phyloP scores from a whole-genome alignment of 2,888 invertebrate genomes.

The Eulithis prunata region DNA sequence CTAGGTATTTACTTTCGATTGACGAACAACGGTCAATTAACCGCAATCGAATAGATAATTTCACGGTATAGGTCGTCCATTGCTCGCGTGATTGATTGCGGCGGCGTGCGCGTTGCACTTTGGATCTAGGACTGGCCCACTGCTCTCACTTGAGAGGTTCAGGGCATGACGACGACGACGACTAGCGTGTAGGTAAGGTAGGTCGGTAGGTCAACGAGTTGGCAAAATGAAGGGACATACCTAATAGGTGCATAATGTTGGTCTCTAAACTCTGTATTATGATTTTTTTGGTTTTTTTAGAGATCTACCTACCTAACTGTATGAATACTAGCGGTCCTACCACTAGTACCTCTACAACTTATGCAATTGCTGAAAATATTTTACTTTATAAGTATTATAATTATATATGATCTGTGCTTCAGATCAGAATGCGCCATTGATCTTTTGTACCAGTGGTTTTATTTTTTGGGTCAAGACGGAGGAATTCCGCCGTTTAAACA shows the following conservation, averaged over 20 bases:
- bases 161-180: background rate
- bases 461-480: constrained; percentile 37
- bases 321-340: no score
- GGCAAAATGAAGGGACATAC: no score
- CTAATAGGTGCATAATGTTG: background rate
- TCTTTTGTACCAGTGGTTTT: constrained; percentile 27
- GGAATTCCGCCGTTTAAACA: constrained; percentile 33
- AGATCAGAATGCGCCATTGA: constrained; percentile 12
- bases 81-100: constrained; percentile 29
- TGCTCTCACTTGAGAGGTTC: background rate
- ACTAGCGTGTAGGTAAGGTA: no score
- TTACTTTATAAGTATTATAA: background rate
- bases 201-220: no score
- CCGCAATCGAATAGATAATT: constrained; percentile 26
- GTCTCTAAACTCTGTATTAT: background rate
- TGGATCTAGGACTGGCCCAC: constrained; percentile 23
- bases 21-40: constrained; percentile 30
- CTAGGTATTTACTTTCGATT: constrained; percentile 24
- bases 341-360: no score
- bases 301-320: no score
- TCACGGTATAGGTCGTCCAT: constrained; percentile 27
- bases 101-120: constrained; percentile 33
- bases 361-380: no score
- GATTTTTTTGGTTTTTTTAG: no score
- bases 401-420: no score